Percentiles rank a stretch among this genome's conserved stretches.
phyloP scores from a whole-genome alignment of 2,888 invertebrate genomes.

The Timema cristinae region DNA sequence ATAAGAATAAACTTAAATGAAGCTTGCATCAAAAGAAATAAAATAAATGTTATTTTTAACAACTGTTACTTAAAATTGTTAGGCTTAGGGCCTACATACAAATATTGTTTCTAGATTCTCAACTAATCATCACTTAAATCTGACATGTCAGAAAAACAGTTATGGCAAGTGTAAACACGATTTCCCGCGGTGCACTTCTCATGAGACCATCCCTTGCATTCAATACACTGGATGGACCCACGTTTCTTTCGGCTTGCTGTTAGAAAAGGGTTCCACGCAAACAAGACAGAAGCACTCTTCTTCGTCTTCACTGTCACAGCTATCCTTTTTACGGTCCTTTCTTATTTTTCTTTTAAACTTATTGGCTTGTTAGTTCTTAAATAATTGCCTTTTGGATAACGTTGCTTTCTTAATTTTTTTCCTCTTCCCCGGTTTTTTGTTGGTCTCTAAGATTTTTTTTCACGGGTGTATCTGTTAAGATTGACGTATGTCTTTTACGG shows the following conservation, averaged over 20 bases:
- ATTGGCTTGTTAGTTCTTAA: neutral
- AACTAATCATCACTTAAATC: neutral
- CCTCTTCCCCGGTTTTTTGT: neutral
- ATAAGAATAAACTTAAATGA: too few relatives aligned
- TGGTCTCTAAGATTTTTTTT: neutral
- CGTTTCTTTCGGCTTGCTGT: conserved; percentile 6
- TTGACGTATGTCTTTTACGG: neutral
- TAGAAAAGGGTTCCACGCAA: conserved; percentile 2
- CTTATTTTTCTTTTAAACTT: neutral
- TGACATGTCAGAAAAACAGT: conserved; percentile 10
- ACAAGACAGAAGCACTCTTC: conserved; percentile 11
- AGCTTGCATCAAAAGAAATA: too few relatives aligned
- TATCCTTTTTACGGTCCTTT: neutral
- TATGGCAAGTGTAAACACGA: conserved; percentile 10
- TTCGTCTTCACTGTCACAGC: conserved; percentile 10
- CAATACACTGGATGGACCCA: conserved; percentile 4
- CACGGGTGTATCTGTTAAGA: neutral
- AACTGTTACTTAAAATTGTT: too few relatives aligned
- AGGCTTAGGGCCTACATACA: too few relatives aligned
- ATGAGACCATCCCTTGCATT: conserved; percentile 15
- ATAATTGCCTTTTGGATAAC: conserved; percentile 2
- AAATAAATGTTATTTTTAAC: too few relatives aligned
- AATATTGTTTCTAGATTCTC: too few relatives aligned
- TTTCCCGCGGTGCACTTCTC: neutral
- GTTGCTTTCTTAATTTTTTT: neutral